These are phyloP conservation scores for Gobius niger DNA, from an alignment of 2,113 vertebrate genomes.

Conservation along the genomic window DNA sequence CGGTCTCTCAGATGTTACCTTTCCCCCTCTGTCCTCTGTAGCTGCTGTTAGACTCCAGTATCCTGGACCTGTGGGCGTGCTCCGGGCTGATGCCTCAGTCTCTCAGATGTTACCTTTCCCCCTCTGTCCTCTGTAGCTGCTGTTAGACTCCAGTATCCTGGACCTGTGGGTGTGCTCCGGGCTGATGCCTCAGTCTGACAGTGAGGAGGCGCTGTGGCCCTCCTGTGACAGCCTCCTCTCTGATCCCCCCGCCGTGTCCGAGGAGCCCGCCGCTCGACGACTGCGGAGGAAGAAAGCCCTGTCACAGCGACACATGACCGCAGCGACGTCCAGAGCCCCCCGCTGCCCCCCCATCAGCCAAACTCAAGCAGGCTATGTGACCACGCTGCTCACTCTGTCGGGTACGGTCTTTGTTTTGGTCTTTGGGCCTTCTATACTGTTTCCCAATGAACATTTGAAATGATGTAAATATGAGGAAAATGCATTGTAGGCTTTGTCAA, in stretches of 20 bases:
- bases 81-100: too few relatives aligned
- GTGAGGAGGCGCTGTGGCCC: conserved; percentile 40
- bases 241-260: conserved; percentile 11
- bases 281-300: conserved; percentile 74
- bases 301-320: conserved; percentile 56
- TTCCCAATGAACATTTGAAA: too few relatives aligned
- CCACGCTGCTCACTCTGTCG: conserved; percentile 57
- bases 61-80: too few relatives aligned
- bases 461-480: too few relatives aligned
- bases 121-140: conserved; percentile 53
- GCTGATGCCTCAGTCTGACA: conserved; percentile 28
- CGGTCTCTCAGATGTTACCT: too few relatives aligned
- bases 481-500: too few relatives aligned
- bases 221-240: conserved; percentile 74
- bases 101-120: not conserved
- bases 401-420: too few relatives aligned
- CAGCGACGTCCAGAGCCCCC: conserved; percentile 1
- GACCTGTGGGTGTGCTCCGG: conserved; percentile 70
- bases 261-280: conserved; percentile 32
- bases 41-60: too few relatives aligned
- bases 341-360: not conserved
- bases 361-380: conserved; percentile 24
- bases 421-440: too few relatives aligned
- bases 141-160: conserved; percentile 63
- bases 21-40: too few relatives aligned